Base-by-base conservation (phyloP, 2,797 vertebrate species). In the Eospalax fontanierii region DNA sequence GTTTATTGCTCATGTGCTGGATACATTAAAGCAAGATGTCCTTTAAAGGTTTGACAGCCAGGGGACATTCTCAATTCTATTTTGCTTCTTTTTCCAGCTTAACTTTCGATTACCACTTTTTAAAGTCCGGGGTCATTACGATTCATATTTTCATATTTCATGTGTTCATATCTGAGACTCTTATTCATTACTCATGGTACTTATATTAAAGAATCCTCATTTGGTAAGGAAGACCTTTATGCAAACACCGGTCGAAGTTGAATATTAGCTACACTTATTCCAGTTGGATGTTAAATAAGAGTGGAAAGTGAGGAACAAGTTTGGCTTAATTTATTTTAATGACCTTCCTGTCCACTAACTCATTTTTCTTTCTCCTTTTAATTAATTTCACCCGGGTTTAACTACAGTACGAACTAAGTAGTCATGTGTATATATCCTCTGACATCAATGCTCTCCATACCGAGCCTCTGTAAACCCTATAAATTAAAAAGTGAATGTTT, bases 311-410 rank as follows among this genome's bases (percentile, higher is more conserved):
- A 83, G 57, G 18, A 40, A 73, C 9, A 8, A 70, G 35, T 83
- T 86, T 89, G 50, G 50, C 33, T 81, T 38, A 63, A 88, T 94
- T 74, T 85, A 89, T 92, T 90, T 95, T 95, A 66, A 84, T 95
- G 57, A 66, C 90, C 40, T 88, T 90, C 80, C 18, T 59, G 26
- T n/a, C 35, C 46, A 89, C 68, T 76, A 78, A 91, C 84, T 86
- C 40, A 54, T 75, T 89, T 46, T 43, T 79, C 46, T 85, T 86
- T 75, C 30, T 93, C 15, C 11, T 87, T 88, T 76, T 83, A 79
- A 88, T 93, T 82, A 12, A 80, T 87, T 95, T 91, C 61, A 81
- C n/a, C 81, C 61, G 73, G 87, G 50, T 66, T 90, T 90, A 86
- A 57, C 40, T n/a, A 50, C 54, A 75, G 21, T 43, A 85, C 54